A percentile compares a stretch with the other conserved stretches of the same genome.
phyloP scores from a whole-genome alignment of 2,797 vertebrate genomes.

The Myiothlypis coronata region DNA sequence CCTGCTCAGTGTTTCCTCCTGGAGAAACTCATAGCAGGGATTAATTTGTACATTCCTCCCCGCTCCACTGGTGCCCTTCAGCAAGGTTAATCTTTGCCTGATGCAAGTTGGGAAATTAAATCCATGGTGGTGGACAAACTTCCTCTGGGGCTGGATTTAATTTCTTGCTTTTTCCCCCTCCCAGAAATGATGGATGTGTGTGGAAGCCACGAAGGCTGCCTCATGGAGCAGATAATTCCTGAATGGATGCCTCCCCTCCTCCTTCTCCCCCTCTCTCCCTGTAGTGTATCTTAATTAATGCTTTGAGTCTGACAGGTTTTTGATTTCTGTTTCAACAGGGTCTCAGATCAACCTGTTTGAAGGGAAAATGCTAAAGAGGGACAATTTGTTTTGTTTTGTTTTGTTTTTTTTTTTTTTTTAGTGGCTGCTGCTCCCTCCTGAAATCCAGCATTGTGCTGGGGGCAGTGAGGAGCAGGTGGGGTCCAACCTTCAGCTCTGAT shows the following conservation, averaged over 20 bases:
- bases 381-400: neutral
- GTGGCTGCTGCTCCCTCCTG: neutral
- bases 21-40: neutral
- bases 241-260: neutral
- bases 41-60: neutral
- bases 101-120: constrained; percentile 41
- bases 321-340: neutral
- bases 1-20: neutral
- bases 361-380: neutral
- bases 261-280: neutral
- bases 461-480: neutral
- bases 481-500: fast-evolving
- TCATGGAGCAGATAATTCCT: neutral
- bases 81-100: constrained; percentile 60
- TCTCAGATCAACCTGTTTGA: neutral
- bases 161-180: neutral
- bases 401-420: neutral
- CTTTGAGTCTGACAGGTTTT: constrained; percentile 16
- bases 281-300: constrained; percentile 22
- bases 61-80: neutral
- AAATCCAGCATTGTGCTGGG: fast-evolving
- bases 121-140: neutral
- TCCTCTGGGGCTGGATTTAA: neutral
- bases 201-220: neutral
- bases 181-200: neutral